Evolutionary conservation across 2,888 invertebrate genomes (phyloP).

Genomic region (Julus scandinavius): DNA sequence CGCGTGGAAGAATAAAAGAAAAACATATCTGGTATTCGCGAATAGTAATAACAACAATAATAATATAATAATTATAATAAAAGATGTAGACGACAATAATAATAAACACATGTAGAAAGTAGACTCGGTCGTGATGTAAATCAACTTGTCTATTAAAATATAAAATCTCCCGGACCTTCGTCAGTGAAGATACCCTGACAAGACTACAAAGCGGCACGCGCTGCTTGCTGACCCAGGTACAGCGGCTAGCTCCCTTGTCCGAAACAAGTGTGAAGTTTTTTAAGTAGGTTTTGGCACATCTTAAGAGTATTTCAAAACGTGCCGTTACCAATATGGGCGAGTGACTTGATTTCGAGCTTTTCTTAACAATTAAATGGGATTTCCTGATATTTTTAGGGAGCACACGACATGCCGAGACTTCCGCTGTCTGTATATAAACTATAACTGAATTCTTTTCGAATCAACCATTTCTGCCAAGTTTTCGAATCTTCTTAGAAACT

Average conservation of each 20-base stretch:
- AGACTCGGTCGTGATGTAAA: not conserved
- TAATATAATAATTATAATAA: not conserved
- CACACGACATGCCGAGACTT: no score
- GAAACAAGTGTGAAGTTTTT: not conserved
- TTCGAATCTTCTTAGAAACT: no score
- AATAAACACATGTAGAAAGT: conserved; percentile 24
- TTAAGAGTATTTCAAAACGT: no score
- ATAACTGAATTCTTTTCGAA: no score
- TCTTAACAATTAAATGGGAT: no score
- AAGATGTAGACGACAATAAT: conserved; percentile 40
- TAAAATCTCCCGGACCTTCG: not conserved
- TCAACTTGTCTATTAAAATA: not conserved
- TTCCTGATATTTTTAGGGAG: no score
- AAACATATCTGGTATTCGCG: conserved; percentile 2
- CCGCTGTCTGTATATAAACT: no score
- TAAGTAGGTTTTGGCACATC: not conserved
- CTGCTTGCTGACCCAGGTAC: not conserved
- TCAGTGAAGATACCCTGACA: conserved; percentile 29
- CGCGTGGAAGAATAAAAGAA: not conserved
- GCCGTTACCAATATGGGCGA: no score
- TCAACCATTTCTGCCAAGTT: no score
- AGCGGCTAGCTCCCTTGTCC: not conserved
- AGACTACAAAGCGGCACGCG: not conserved
- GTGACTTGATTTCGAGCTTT: no score
- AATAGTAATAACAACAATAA: not conserved